Conservation (phyloP, 2,888 invertebrate genomes). For the Drosophila demipolita region DNA sequence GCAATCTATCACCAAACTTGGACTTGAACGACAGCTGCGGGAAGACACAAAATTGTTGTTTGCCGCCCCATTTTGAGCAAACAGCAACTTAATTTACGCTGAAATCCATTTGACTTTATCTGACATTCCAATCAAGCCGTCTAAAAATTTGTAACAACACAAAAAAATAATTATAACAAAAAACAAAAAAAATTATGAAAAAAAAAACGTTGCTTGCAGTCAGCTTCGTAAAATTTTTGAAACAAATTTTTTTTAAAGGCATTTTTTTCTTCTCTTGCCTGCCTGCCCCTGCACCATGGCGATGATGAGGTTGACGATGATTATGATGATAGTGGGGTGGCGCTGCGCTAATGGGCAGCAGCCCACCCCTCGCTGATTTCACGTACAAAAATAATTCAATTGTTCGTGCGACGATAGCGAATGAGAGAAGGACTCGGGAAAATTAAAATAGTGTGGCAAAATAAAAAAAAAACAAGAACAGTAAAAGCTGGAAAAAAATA, state of each 20-base stretch:
- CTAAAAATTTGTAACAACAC: conserved; percentile 72
- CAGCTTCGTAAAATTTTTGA: conserved; percentile 73
- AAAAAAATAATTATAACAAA: conserved; percentile 58
- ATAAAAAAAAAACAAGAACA: conserved; percentile 49
- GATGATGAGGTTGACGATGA: conserved; percentile 35
- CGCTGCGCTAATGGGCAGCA: conserved; percentile 75
- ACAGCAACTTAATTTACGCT: conserved; percentile 76
- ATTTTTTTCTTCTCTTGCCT: conserved; percentile 39
- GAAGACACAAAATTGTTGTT: conserved; percentile 55
- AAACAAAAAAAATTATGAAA: conserved; percentile 45
- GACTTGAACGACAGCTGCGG: conserved; percentile 48
- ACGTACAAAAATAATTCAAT: conserved; percentile 83
- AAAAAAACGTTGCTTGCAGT: conserved; percentile 59
- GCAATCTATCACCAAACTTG: conserved; percentile 50
- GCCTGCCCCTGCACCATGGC: conserved; percentile 19
- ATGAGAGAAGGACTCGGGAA: conserved; percentile 64
- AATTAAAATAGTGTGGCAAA: conserved; percentile 71
- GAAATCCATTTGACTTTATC: conserved; percentile 83
- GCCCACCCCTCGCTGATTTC: conserved; percentile 79
- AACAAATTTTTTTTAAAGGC: conserved; percentile 65
- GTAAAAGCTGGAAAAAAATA: conserved; percentile 43
- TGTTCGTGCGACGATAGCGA: conserved; percentile 68
- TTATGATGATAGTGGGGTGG: conserved; percentile 78
- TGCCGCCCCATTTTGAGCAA: conserved; percentile 51
- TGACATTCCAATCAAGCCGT: conserved; percentile 83